phyloP scores from a whole-genome alignment of 2,888 invertebrate genomes.

The Pogonocherus hispidulus region DNA sequence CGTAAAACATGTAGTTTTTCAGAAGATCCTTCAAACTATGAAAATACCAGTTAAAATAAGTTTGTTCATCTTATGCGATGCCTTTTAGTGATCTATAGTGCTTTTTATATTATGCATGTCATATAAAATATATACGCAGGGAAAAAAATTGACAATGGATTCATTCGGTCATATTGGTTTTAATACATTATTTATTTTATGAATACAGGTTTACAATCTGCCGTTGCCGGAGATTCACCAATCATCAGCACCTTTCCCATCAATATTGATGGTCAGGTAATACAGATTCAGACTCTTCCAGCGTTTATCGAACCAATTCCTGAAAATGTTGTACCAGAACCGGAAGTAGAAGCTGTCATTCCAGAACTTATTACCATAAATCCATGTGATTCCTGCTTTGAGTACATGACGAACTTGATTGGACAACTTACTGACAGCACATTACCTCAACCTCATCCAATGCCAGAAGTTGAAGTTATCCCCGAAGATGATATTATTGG shows the following conservation, averaged over 20 bases:
- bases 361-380: not conserved
- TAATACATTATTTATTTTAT: not conserved
- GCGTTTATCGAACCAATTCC: not conserved
- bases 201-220: slow-evolving; percentile 4
- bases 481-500: not conserved
- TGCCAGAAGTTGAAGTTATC: not conserved
- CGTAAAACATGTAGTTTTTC: too few relatives aligned
- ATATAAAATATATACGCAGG: too few relatives aligned
- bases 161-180: too few relatives aligned
- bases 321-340: not conserved
- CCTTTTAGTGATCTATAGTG: too few relatives aligned
- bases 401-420: not conserved
- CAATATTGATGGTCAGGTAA: not conserved
- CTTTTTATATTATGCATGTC: too few relatives aligned
- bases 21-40: too few relatives aligned
- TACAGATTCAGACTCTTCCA: slow-evolving; percentile 3
- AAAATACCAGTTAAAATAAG: too few relatives aligned
- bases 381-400: not conserved
- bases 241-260: not conserved
- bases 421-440: not conserved
- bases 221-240: slow-evolving; percentile 4
- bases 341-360: not conserved
- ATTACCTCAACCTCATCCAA: not conserved
- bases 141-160: too few relatives aligned
- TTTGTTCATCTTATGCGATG: too few relatives aligned